Percentiles rank a stretch among this genome's conserved stretches.
These are phyloP conservation scores for Melipona bicolor DNA, from an alignment of 2,888 invertebrate species.

Conservation along the genomic window DNA sequence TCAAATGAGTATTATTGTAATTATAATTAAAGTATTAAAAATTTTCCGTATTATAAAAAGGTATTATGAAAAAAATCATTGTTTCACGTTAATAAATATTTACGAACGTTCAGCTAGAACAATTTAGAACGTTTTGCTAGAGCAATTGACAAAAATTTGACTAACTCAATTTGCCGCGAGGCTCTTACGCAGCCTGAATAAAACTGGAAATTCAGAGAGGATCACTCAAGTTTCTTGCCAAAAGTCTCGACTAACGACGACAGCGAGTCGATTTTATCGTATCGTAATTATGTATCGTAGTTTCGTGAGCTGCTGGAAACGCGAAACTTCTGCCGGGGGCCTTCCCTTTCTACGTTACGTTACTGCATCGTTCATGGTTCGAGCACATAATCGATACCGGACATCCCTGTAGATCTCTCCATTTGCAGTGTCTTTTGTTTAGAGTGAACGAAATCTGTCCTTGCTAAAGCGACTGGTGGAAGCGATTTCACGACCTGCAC, in stretches of 20 bases:
- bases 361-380: slow-evolving; percentile 25
- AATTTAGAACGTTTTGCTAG: no score
- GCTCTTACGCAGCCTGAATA: neutral
- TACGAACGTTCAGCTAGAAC: no score
- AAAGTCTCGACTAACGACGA: neutral
- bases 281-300: slow-evolving; percentile 12
- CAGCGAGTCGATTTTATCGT: neutral
- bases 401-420: slow-evolving; percentile 35
- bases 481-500: slow-evolving; percentile 4
- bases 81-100: neutral
- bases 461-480: neutral
- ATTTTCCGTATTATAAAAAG: no score
- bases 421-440: slow-evolving; percentile 47
- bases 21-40: no score
- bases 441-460: slow-evolving; percentile 32
- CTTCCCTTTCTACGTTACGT: slow-evolving; percentile 19
- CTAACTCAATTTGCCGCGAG: neutral
- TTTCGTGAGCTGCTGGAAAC: neutral
- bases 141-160: neutral
- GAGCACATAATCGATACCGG: slow-evolving; percentile 57
- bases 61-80: no score
- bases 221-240: neutral
- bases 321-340: slow-evolving; percentile 4
- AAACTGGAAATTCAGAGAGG: neutral
- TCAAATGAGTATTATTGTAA: no score